A percentile compares a stretch with the other conserved stretches of the same genome.
These are phyloP conservation scores for Adela reaumurella DNA, from an alignment of 2,888 invertebrate species.

Conservation along the genomic window DNA sequence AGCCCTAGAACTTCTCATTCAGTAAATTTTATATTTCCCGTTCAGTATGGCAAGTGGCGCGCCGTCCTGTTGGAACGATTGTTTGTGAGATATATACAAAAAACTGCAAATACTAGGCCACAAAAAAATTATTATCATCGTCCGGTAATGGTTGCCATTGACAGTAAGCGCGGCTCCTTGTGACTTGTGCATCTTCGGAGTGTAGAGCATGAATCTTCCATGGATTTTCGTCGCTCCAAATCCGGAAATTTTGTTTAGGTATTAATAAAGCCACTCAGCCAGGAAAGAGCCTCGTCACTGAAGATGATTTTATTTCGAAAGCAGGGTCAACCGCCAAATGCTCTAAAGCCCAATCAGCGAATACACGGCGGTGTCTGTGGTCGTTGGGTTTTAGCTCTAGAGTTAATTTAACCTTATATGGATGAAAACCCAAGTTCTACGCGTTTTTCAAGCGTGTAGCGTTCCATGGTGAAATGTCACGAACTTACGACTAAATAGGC, in stretches of 20 bases:
- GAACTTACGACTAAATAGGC: too few relatives aligned
- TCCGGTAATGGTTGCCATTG: too few relatives aligned
- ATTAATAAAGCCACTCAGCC: slow-evolving; percentile 4
- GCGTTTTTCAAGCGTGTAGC: too few relatives aligned
- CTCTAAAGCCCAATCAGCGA: too few relatives aligned
- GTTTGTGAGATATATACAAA: too few relatives aligned
- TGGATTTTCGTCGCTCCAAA: slow-evolving; percentile 2
- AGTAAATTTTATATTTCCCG: not conserved
- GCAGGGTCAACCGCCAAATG: slow-evolving; percentile 1
- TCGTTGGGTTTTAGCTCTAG: too few relatives aligned
- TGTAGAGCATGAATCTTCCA: not conserved
- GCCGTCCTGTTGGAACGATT: slow-evolving; percentile 1
- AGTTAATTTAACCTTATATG: not conserved
- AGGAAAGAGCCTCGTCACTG: slow-evolving; percentile 5
- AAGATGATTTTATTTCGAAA: slow-evolving; percentile 6
- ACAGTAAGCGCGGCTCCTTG: too few relatives aligned
- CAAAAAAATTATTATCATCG: too few relatives aligned
- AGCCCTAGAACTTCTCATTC: slow-evolving; percentile 5
- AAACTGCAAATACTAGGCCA: too few relatives aligned
- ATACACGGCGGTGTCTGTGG: too few relatives aligned
- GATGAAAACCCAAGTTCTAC: too few relatives aligned
- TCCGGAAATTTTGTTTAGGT: slow-evolving; percentile 6
- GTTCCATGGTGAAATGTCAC: too few relatives aligned
- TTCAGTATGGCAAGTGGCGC: not conserved
- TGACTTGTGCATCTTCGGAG: not conserved